Evolutionary conservation across 1,140 invertebrate species (phyloP).

Genomic region (Meloidogyne floridensis): DNA sequence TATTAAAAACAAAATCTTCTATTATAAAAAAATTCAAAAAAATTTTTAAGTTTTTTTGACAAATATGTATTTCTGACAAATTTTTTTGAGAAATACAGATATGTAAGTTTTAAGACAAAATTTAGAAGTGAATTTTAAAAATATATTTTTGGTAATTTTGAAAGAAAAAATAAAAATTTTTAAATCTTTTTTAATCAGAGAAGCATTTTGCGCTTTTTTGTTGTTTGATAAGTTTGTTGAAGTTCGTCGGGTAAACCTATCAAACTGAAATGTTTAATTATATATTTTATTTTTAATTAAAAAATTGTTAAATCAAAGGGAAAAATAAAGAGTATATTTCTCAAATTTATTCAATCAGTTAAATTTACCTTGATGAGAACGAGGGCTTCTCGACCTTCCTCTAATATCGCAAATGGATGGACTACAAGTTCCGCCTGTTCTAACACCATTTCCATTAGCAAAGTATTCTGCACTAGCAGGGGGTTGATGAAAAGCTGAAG

Average conservation of each 20-base stretch:
- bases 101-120: too few relatives aligned
- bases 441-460: background rate
- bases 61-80: too few relatives aligned
- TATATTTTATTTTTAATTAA: background rate
- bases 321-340: too few relatives aligned
- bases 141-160: too few relatives aligned
- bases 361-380: conserved; percentile 2
- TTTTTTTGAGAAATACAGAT: too few relatives aligned
- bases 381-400: background rate
- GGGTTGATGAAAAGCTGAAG: conserved; percentile 14
- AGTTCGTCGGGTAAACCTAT: background rate
- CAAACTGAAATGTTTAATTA: background rate
- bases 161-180: too few relatives aligned
- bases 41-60: too few relatives aligned
- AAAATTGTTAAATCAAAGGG: too few relatives aligned
- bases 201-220: background rate
- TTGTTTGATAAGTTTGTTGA: background rate
- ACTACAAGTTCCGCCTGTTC: background rate
- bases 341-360: too few relatives aligned
- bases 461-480: background rate
- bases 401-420: background rate
- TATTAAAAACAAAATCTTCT: too few relatives aligned
- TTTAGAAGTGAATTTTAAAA: too few relatives aligned
- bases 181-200: background rate
- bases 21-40: too few relatives aligned